These are phyloP conservation scores for Pangasius djambal DNA, from an alignment of 2,797 vertebrate genomes.

Conservation along the genomic window DNA sequence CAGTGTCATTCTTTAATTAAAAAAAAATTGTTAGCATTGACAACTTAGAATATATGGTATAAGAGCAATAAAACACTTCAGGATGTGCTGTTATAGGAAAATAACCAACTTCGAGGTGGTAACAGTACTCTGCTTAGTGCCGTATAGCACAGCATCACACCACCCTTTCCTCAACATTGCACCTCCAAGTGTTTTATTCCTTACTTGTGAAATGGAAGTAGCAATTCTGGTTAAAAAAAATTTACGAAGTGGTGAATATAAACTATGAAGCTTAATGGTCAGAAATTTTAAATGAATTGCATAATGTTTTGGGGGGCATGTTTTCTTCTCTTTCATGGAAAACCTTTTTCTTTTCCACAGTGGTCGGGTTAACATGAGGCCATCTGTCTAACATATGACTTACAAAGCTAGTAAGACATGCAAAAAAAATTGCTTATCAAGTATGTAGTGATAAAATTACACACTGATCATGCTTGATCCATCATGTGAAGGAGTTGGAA, in stretches of 20 bases:
- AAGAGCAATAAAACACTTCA: not conserved
- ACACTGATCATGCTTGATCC: not conserved
- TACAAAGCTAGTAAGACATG: not conserved
- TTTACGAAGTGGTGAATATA: not conserved
- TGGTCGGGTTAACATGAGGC: not conserved
- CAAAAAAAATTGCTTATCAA: not conserved
- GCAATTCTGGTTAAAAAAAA: not conserved
- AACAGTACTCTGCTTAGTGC: not conserved
- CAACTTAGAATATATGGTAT: no score
- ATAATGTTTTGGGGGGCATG: not conserved
- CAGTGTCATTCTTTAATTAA: not conserved
- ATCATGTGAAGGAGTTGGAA: slow-evolving; percentile 15
- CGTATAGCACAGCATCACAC: not conserved
- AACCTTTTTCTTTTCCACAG: not conserved
- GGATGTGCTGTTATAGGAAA: not conserved
- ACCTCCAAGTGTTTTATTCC: not conserved
- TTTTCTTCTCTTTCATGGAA: not conserved
- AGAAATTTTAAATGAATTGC: not conserved
- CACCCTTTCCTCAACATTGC: not conserved
- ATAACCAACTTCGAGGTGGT: not conserved
- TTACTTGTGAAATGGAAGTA: not conserved
- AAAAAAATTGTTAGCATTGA: not conserved
- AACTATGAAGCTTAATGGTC: not conserved
- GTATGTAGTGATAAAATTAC: slow-evolving; percentile 1
- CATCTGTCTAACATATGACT: not conserved